A percentile compares a stretch with the other conserved stretches of the same genome.
These are phyloP conservation scores for Drosophila ambigua DNA, from an alignment of 1,140 invertebrate genomes.

Conservation along the genomic window DNA sequence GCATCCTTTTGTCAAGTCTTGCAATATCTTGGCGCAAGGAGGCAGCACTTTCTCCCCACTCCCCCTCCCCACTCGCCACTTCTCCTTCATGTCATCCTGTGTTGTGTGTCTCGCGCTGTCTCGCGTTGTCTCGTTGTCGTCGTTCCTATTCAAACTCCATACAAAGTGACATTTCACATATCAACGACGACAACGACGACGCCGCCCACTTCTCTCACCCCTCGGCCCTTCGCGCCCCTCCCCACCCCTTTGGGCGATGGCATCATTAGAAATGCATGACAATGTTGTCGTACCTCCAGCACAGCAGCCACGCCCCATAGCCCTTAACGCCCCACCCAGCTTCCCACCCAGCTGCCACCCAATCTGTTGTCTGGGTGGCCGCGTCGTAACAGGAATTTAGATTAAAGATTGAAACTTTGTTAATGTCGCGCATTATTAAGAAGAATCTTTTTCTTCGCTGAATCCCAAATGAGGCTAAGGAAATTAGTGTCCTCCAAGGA, in stretches of 20 bases:
- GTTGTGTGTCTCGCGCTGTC: constrained; percentile 28
- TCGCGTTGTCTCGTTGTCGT: constrained; percentile 50
- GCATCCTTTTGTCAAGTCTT: constrained; percentile 75
- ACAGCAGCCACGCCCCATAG: constrained; percentile 36
- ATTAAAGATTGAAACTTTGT: constrained; percentile 81
- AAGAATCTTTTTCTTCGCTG: constrained; percentile 61
- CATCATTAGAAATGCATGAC: constrained; percentile 83
- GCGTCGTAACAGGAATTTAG: constrained; percentile 65
- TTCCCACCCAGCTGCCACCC: neutral
- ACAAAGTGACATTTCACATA: constrained; percentile 82
- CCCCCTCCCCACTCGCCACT: neutral
- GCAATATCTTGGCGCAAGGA: constrained; percentile 43
- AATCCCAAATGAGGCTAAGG: constrained; percentile 54
- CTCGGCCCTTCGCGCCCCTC: too few relatives aligned
- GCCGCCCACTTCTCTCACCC: constrained; percentile 17
- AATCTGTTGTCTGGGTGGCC: constrained; percentile 15
- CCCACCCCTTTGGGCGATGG: constrained; percentile 36
- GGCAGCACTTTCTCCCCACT: neutral
- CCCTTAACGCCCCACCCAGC: constrained; percentile 15
- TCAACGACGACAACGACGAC: constrained; percentile 39
- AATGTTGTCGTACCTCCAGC: constrained; percentile 51
- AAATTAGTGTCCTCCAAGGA: constrained; percentile 33
- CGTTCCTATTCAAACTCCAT: constrained; percentile 75
- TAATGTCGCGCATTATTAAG: constrained; percentile 81
- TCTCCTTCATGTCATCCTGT: constrained; percentile 32